Base-by-base conservation (phyloP, 2,797 vertebrate species). In the Phoeniculus purpureus region DNA sequence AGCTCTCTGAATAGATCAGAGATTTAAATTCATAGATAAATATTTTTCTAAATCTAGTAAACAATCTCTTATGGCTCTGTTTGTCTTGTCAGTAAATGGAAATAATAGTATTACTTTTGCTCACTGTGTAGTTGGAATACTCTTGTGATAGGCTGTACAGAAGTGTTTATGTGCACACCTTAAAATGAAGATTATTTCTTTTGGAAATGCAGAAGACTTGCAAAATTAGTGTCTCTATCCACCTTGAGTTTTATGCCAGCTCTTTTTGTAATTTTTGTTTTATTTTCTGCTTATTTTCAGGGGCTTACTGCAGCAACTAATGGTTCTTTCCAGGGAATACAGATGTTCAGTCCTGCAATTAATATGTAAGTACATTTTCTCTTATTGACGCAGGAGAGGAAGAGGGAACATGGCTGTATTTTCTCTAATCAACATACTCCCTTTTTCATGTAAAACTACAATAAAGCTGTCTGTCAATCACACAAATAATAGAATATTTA, bases 401-500 rank as follows among this genome's bases (percentile, higher is more conserved):
- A 94, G 92, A 96, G 70, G 85, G 89, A 94, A 79, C 75, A 77
- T 92, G 89, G 89, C 87, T 90, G 64, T 94, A 93, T 95, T 96
- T 96, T 94, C 80, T 90, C 88, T 93, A 93, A 91, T 94, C 96
- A 95, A 14, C 92, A 87, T 77, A 72, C 34, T 81, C 75, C 31
- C 75, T 91, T 95, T 93, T 96, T 94, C 78, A 83, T 96, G 79
- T 88, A 83, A 70, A 93, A 87, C 70, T 61, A 94, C 92, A 96
- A 96, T 92, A 96, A 95, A 96, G 91, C 92, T 92, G 90, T 96
- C 89, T 94, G 87, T 95, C 76, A 94, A 20, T 85, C 32, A 74
- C 37, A 50, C 76, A 90, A 93, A 94, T 94, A 95, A 96, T 93
- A 64, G 90, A 94, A 92, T 91, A 88, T 96, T 96, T 94, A 45